These are phyloP conservation scores for Vanessa cardui DNA, from an alignment of 2,888 invertebrate genomes.

Conservation along the genomic window DNA sequence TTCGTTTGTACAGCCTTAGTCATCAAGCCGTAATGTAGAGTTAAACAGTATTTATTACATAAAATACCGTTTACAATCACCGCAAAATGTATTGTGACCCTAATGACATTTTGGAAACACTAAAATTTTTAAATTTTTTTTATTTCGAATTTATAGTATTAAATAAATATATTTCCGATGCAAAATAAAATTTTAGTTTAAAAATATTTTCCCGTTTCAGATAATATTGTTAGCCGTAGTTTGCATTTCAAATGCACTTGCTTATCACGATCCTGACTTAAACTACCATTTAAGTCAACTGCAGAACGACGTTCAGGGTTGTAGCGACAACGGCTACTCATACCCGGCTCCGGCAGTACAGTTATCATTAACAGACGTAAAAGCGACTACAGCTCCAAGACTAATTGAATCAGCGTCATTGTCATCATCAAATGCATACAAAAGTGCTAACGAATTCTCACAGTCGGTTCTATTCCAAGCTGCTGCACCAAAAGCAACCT, in stretches of 20 bases:
- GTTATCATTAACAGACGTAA: constrained; percentile 68
- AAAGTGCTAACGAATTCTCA: constrained; percentile 46
- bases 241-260: constrained; percentile 57
- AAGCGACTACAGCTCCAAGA: constrained; percentile 48
- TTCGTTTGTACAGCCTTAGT: constrained; percentile 24
- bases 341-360: constrained; percentile 82
- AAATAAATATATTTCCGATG: too few species aligned
- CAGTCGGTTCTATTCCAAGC: constrained; percentile 41
- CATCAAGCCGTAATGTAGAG: background rate
- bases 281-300: constrained; percentile 74
- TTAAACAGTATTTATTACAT: background rate
- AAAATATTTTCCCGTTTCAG: constrained; percentile 48
- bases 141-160: too few species aligned
- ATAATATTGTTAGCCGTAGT: constrained; percentile 53
- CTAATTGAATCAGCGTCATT: constrained; percentile 44
- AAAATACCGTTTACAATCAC: too few species aligned
- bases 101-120: background rate
- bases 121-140: background rate
- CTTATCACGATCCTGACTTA: constrained; percentile 76
- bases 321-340: constrained; percentile 75
- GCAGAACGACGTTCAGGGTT: constrained; percentile 61
- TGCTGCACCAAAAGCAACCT: constrained; percentile 50
- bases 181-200: background rate
- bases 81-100: background rate
- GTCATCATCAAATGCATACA: constrained; percentile 42